Evolutionary conservation across 1,140 invertebrate genomes (phyloP).

Genomic region (Amphibalanus amphitrite): DNA sequence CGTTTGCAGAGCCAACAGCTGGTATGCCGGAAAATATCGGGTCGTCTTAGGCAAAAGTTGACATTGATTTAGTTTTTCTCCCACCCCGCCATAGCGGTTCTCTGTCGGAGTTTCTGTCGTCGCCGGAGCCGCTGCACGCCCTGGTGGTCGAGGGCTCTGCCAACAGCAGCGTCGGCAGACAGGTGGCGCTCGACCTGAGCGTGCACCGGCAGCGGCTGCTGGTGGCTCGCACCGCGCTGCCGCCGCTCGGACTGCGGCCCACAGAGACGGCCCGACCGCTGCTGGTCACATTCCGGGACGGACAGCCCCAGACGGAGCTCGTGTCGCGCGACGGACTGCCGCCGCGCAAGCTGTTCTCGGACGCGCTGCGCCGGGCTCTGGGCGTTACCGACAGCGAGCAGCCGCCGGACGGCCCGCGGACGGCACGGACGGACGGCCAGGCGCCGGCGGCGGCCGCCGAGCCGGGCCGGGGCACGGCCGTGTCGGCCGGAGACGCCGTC

Average conservation of each 20-base stretch:
- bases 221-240: background rate
- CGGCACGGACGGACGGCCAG: background rate
- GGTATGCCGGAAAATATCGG: background rate
- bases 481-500: slow-evolving; percentile 29
- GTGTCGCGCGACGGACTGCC: background rate
- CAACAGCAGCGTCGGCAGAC: background rate
- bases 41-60: background rate
- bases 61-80: background rate
- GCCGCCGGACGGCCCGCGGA: too few relatives aligned
- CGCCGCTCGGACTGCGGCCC: background rate
- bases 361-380: background rate
- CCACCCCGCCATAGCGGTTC: background rate
- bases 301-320: background rate
- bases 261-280: background rate
- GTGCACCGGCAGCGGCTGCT: background rate
- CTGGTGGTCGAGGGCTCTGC: background rate
- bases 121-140: background rate
- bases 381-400: background rate
- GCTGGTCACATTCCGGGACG: background rate
- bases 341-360: background rate
- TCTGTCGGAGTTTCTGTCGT: background rate
- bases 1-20: background rate
- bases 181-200: background rate
- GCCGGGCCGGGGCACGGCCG: background rate
- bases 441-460: background rate